Conservation (phyloP, 2,888 invertebrate species). For the Abrostola triplasia region DNA sequence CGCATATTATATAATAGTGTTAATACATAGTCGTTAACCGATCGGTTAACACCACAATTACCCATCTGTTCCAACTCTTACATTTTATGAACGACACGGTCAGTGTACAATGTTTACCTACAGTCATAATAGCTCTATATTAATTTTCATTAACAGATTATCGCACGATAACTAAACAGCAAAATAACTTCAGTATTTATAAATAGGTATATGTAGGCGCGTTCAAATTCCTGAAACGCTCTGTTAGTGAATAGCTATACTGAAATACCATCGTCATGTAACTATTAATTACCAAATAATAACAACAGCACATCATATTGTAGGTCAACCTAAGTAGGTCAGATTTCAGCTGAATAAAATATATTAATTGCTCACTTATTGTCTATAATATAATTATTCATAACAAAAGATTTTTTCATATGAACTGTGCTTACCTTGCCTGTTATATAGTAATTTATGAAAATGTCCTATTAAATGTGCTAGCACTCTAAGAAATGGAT, state of each 20-base stretch:
- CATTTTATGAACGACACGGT: slow-evolving; percentile 28
- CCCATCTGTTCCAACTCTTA: slow-evolving; percentile 30
- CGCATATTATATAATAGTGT: slow-evolving; percentile 2
- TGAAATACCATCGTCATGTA: slow-evolving; percentile 8
- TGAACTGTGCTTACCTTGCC: slow-evolving; percentile 22
- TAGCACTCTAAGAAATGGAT: slow-evolving; percentile 77
- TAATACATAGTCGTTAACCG: slow-evolving; percentile 16
- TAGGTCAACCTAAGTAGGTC: neutral
- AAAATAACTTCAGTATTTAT: too few relatives aligned
- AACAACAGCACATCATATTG: too few relatives aligned
- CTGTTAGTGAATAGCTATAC: slow-evolving; percentile 11
- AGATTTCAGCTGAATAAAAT: slow-evolving; percentile 8
- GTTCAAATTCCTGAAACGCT: slow-evolving; percentile 8
- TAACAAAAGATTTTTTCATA: slow-evolving; percentile 21
- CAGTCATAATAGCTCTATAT: slow-evolving; percentile 33
- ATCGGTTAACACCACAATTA: slow-evolving; percentile 31
- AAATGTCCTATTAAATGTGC: slow-evolving; percentile 67
- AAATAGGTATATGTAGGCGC: neutral
- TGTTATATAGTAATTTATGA: slow-evolving; percentile 64
- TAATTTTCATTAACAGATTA: slow-evolving; percentile 23
- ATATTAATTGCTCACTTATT: slow-evolving; percentile 20
- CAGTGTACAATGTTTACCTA: slow-evolving; percentile 13
- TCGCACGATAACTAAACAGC: neutral
- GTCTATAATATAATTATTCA: slow-evolving; percentile 9
- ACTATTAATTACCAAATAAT: too few relatives aligned